Conservation (phyloP, 1,140 invertebrate genomes). For the Augochlora pura region DNA sequence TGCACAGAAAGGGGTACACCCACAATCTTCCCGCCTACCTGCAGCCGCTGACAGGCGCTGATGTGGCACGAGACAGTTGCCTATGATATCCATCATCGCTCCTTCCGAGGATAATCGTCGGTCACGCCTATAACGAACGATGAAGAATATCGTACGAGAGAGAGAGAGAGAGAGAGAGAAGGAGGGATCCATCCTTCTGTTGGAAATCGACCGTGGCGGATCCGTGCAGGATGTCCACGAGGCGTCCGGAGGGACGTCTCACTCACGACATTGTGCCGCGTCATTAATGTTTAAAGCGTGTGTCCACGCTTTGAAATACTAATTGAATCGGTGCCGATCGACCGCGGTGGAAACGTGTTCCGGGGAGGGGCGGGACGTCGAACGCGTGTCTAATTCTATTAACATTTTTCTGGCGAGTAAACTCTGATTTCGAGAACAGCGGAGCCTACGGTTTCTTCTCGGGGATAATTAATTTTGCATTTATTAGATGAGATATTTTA, state of each 20-base stretch:
- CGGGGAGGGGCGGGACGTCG: too few species aligned
- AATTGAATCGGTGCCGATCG: too few species aligned
- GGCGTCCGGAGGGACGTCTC: slow-evolving; percentile 13
- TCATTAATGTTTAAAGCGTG: neutral
- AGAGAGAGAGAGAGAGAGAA: too few species aligned
- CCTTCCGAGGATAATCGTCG: slow-evolving; percentile 67
- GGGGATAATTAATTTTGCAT: too few species aligned
- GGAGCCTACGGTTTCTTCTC: too few species aligned
- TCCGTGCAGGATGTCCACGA: slow-evolving; percentile 16
- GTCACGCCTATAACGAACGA: slow-evolving; percentile 64
- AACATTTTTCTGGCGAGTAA: too few species aligned
- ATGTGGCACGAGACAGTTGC: slow-evolving; percentile 65
- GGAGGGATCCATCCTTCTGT: slow-evolving; percentile 25
- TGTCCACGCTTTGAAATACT: neutral
- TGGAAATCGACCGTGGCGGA: slow-evolving; percentile 4
- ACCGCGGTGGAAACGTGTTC: too few species aligned
- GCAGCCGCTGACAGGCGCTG: slow-evolving; percentile 61
- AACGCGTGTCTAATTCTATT: too few species aligned
- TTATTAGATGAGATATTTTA: too few species aligned
- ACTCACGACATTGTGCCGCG: neutral
- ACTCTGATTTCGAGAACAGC: too few species aligned
- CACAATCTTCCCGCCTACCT: slow-evolving; percentile 61
- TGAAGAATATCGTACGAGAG: slow-evolving; percentile 44
- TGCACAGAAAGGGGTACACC: slow-evolving; percentile 48
- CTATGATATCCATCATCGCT: slow-evolving; percentile 68